Base-by-base conservation (phyloP, 2,113 vertebrate genomes). In the Cebidichthys violaceus region DNA sequence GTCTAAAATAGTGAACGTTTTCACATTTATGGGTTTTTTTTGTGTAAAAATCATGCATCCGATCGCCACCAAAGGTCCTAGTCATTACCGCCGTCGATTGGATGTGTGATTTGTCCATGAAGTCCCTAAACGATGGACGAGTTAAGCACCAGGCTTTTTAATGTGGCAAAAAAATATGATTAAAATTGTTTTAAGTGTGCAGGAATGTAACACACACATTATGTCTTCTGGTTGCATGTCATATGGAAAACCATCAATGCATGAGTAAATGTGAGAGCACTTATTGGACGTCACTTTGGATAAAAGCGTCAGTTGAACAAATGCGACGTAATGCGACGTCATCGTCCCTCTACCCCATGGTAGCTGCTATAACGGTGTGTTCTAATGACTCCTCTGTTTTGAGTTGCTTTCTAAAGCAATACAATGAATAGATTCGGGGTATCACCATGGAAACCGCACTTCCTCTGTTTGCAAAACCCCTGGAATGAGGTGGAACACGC, bases 401-500 rank as follows among this genome's bases (percentile, higher is more conserved):
- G 18, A 69, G 59, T 31, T 71, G n/a, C 18, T 83, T 52, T 66
- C 27, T 65, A 41, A 70, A 29, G n/a, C 60, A 18, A 29, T 11
- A 60, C 54, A 57, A 71, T 64, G 1, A 67, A 55, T 62, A 55
- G 14, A 11, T 33, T 18, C 31, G 39, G 27, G 27, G n/a, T 68
- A 75, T 87, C 71, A 66, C 84, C 77, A 85, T 87, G 88, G 86
- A 81, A 87, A 90, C 82, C 17, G 60, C 22, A 29, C 50, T 76
- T 68, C 35, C n/a, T 24, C 41, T 64, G 15, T 80, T 35, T 65
- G 59, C 22, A 9, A 73, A 70, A 50, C 64, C 17, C 6, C 62
- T 74, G 31, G 20, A 52, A 79, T 61, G 27, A 78, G 18, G 59
- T 55, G 37, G 9, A 66, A 45, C 6, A 60, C 61, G 75, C 85